These are phyloP conservation scores for Coendou prehensilis DNA, from an alignment of 2,797 vertebrate genomes.

Conservation along the genomic window DNA sequence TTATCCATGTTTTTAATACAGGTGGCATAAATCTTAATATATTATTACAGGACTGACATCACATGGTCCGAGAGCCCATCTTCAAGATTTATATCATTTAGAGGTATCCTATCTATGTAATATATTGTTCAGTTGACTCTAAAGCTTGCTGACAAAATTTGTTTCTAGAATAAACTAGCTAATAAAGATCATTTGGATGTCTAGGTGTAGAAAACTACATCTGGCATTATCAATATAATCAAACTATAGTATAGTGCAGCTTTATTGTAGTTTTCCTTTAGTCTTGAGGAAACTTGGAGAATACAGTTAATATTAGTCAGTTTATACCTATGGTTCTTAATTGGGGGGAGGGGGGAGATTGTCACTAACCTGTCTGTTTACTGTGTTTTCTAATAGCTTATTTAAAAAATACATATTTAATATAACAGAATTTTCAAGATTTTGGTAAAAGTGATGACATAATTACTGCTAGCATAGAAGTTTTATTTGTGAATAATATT, in stretches of 20 bases:
- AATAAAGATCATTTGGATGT: conserved; percentile 87
- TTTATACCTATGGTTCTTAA: conserved; percentile 75
- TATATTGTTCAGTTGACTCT: conserved; percentile 89
- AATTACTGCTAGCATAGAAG: conserved; percentile 83
- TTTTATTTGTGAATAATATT: conserved; percentile 78
- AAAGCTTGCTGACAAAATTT: conserved; percentile 89
- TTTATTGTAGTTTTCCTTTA: conserved; percentile 88
- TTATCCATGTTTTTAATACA: conserved; percentile 93
- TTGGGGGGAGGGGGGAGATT: conserved; percentile 80
- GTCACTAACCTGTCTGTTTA: conserved; percentile 84
- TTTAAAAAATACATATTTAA: conserved; percentile 78
- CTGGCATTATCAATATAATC: conserved; percentile 79
- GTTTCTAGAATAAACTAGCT: conserved; percentile 85
- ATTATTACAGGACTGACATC: conserved; percentile 94
- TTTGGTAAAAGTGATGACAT: conserved; percentile 77
- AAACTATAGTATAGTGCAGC: conserved; percentile 94
- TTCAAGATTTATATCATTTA: conserved; percentile 93
- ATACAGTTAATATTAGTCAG: conserved; percentile 83
- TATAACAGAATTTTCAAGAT: conserved; percentile 80
- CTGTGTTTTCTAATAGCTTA: conserved; percentile 79
- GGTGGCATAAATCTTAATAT: conserved; percentile 95
- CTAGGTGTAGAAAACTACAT: conserved; percentile 80
- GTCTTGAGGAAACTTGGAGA: conserved; percentile 73
- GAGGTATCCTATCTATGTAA: conserved; percentile 93
- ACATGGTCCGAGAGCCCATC: conserved; percentile 92